These are phyloP conservation scores for Troides oblongomaculatus DNA, from an alignment of 2,888 invertebrate species.

Conservation along the genomic window DNA sequence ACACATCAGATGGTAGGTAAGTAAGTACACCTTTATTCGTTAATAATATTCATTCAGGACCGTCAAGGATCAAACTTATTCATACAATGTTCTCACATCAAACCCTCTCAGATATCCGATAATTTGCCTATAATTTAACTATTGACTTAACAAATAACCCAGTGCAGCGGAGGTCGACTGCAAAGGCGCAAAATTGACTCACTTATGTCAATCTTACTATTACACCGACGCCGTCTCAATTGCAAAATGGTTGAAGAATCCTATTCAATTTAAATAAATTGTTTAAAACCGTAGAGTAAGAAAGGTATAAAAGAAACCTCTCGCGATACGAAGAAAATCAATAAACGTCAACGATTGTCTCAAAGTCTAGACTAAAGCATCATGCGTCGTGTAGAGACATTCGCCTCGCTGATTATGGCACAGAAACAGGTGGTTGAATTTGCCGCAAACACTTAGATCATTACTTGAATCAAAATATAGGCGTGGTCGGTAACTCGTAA, in stretches of 20 bases:
- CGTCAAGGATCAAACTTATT: slow-evolving; percentile 1
- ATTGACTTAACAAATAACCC: slow-evolving; percentile 14
- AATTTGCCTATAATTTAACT: slow-evolving; percentile 21
- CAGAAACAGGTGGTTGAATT: slow-evolving; percentile 3
- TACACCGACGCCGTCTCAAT: background rate
- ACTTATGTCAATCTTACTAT: slow-evolving; percentile 3
- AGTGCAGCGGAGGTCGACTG: slow-evolving; percentile 11
- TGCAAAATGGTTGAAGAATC: background rate
- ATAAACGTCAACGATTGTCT: background rate
- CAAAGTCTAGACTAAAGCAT: background rate
- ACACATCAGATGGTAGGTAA: too few species aligned
- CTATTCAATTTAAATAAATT: background rate
- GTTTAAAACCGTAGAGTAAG: background rate
- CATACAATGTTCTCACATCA: slow-evolving; percentile 1
- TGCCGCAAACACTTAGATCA: background rate
- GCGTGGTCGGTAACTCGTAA: background rate
- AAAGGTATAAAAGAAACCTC: background rate
- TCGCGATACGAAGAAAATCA: background rate
- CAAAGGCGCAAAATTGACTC: background rate
- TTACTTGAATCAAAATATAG: background rate
- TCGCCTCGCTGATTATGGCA: background rate
- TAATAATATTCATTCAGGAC: background rate
- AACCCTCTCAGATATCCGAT: slow-evolving; percentile 2
- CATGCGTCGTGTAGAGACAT: background rate
- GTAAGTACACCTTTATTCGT: too few species aligned